phyloP scores from a whole-genome alignment of 2,797 vertebrate species.

The Setipinna tenuifilis region DNA sequence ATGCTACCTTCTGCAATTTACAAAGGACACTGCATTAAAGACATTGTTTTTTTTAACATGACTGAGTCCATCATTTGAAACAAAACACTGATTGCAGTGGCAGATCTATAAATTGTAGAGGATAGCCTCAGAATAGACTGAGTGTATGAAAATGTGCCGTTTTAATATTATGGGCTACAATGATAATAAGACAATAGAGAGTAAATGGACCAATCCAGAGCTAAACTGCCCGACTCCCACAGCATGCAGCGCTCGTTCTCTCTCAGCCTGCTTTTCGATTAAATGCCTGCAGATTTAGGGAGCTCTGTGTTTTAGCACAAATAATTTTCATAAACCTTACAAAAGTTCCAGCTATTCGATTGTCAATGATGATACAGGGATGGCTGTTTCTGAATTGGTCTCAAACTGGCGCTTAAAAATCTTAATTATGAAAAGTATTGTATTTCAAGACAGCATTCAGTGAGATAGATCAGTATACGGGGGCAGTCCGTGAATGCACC shows the following conservation, averaged over 20 bases:
- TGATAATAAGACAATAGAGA: neutral
- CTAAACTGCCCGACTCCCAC: neutral
- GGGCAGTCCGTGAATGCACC: slow-evolving; percentile 60
- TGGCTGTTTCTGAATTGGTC: slow-evolving; percentile 54
- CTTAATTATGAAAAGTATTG: slow-evolving; percentile 66
- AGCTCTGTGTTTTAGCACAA: slow-evolving; percentile 39
- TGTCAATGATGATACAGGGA: slow-evolving; percentile 47
- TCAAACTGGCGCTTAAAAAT: slow-evolving; percentile 66
- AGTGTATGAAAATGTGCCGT: neutral
- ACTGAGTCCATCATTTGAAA: neutral
- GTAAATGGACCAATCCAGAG: neutral
- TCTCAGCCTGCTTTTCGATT: neutral
- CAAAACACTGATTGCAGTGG: neutral
- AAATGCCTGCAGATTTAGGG: neutral
- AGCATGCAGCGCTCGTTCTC: neutral
- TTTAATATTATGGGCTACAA: neutral
- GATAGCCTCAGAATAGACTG: neutral
- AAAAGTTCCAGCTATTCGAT: slow-evolving; percentile 52
- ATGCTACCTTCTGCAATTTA: neutral
- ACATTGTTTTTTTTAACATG: neutral
- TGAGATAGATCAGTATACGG: slow-evolving; percentile 55
- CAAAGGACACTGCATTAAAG: neutral
- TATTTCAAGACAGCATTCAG: slow-evolving; percentile 59
- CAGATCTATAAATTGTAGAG: neutral
- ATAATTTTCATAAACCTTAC: slow-evolving; percentile 22